These are phyloP conservation scores for Laticauda laticaudata DNA, from an alignment of 2,113 vertebrate species.

Conservation along the genomic window DNA sequence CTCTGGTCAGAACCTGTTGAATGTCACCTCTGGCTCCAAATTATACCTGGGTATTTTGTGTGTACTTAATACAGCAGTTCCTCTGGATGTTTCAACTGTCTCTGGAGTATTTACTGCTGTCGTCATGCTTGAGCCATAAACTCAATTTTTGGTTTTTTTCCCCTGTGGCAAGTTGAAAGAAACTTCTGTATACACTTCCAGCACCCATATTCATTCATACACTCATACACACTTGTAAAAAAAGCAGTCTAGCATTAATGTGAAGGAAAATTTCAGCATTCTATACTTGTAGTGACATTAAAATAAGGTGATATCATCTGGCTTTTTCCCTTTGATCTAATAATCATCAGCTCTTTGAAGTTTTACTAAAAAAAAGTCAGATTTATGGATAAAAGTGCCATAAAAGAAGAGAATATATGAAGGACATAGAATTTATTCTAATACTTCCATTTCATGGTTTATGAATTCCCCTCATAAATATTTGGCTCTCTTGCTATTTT, in stretches of 20 bases:
- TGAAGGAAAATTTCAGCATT: neutral
- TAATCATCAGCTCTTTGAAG: neutral
- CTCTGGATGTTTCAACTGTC: neutral
- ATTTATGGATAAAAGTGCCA: neutral
- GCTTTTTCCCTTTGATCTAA: neutral
- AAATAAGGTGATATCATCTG: neutral
- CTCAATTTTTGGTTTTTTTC: neutral
- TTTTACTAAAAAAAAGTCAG: constrained; percentile 5
- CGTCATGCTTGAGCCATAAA: neutral
- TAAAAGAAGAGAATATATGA: neutral
- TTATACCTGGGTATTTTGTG: neutral
- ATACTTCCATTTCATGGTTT: neutral
- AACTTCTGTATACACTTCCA: neutral
- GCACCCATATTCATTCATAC: neutral
- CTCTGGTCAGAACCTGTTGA: too few relatives aligned
- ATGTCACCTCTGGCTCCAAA: neutral
- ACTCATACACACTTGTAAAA: neutral
- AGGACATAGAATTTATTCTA: neutral
- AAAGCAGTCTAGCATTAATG: neutral
- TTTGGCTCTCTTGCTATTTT: neutral
- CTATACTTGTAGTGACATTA: neutral
- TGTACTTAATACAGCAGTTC: neutral
- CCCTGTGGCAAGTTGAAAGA: neutral
- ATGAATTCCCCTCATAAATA: neutral
- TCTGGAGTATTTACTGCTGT: neutral